Evolutionary conservation across 2,797 vertebrate species (phyloP).

Genomic region (Ceryle rudis): DNA sequence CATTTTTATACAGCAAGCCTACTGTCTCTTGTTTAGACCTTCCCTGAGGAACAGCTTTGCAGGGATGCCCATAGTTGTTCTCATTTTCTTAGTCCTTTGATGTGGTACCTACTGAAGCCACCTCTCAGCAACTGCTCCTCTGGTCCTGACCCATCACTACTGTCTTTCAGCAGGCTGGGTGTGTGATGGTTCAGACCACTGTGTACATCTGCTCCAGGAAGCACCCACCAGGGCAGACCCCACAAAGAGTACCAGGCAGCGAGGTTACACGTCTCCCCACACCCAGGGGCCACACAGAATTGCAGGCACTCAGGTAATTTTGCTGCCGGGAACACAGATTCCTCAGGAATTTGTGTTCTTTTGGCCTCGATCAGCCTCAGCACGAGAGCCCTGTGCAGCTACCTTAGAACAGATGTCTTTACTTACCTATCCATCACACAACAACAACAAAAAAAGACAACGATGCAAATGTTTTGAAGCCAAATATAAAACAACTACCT

Average conservation of each 20-base stretch:
- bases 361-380: neutral
- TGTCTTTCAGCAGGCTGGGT: fast-evolving
- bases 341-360: neutral
- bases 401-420: neutral
- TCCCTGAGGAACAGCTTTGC: neutral
- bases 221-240: neutral
- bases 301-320: neutral
- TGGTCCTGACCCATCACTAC: neutral
- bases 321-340: neutral
- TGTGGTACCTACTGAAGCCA: neutral
- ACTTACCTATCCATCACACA: neutral
- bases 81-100: neutral
- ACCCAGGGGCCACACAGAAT: neutral
- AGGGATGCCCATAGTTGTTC: neutral
- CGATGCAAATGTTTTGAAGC: neutral
- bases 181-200: neutral
- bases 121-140: neutral
- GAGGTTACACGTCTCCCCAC: neutral
- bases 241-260: neutral
- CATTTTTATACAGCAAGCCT: neutral
- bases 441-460: neutral
- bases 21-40: neutral
- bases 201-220: neutral
- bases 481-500: neutral
- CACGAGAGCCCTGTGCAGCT: neutral